Base-by-base conservation (phyloP, 35 echinoderm and acorn worm genomes). In the Nesometra sesokonis region DNA sequence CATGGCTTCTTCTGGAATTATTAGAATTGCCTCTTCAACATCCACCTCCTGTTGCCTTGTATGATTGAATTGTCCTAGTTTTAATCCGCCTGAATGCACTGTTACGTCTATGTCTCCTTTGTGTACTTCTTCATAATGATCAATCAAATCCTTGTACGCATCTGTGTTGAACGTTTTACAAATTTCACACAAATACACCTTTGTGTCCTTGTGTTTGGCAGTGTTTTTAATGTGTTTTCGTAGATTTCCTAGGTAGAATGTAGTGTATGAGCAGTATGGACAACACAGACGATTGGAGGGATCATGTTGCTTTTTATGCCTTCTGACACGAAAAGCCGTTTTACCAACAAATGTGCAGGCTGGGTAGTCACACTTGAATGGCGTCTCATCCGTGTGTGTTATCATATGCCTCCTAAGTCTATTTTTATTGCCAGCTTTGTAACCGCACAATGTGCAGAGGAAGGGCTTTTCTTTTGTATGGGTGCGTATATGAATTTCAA, bases 391-490 rank as follows among this genome's bases (percentile, higher is more conserved):
- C 3, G 90, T 92, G 47, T 99, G 96, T 32, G 92, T 43, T 9
- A 85, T 86, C 77, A 92, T 92, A 79, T 99, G 96, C 15, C 96
- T 84, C 0, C 43, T 88, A 9, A 99, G 85, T 31, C 94, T 92
- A 5, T 93, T 88, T 17, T 85, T 90, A 31, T 90, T 87, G 13
- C 89, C 88, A 3, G 81, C 85, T 13, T 82, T 87, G 67, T 99
- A 99, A 31, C 38, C 92, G 87, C 96, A 99, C 46, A 52, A 46
- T 21, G 88, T 80, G 85, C 96, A 99, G 17, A 89, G 84, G 80
- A 92, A 99, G 11, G 96, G 96, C 77, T 99, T 99, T 36, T 94
- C 96, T 32, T 90, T 90, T 2, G 96, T 99, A 46, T 99, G 96
- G 23, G 89, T 94, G 32, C 96, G 77, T 11, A 85, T 89, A 79